Base-by-base conservation (phyloP, 2,888 invertebrate species). In the Pterostichus niger region DNA sequence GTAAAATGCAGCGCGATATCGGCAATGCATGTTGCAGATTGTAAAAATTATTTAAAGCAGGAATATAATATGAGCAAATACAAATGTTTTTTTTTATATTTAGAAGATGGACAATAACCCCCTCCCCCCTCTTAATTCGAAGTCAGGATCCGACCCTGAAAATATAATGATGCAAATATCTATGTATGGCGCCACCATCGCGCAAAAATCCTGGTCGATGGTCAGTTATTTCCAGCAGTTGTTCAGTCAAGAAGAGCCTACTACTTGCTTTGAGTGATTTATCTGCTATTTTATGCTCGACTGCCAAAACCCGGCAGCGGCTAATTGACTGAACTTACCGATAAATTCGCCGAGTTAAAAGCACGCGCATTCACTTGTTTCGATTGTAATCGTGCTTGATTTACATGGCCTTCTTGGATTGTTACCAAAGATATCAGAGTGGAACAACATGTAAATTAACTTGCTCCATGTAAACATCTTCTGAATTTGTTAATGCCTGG, bases 361-460 rank as follows among this genome's bases (percentile, higher is more conserved):
- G 49, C 49, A 13, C 49, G 40, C 40, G 40, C 40, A 6, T 40
- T 49, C 49, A 49, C 49, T 49, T n/a, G 49, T 5, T 49, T n/a
- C 49, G 49, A 49, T 49, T 49, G 49, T 49, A 13, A 49, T 49
- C 49, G 40, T n/a, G 49, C 5, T 10, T 49, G 49, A 49, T 49
- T 49, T 49, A 49, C 49, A 49, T 49, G 49, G 49, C 49, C 64
- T 35, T 64, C 35, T 64, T 64, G 64, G 64, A 64, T 64, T 64
- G 11, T 5, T 13, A 64, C 64, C 64, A 64, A 64, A 33, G 64
- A 64, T 64, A 64, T 13, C 35, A 33, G 33, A 13, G 64, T 59
- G 35, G 35, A 49, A 49, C 49, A 49, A 35, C 64, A 64, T 64
- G 64, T 64, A 64, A 64, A 64, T 64, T 64, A 64, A 64, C 64